These are phyloP conservation scores for Spodoptera litura DNA, from an alignment of 1,140 invertebrate genomes.

Conservation along the genomic window DNA sequence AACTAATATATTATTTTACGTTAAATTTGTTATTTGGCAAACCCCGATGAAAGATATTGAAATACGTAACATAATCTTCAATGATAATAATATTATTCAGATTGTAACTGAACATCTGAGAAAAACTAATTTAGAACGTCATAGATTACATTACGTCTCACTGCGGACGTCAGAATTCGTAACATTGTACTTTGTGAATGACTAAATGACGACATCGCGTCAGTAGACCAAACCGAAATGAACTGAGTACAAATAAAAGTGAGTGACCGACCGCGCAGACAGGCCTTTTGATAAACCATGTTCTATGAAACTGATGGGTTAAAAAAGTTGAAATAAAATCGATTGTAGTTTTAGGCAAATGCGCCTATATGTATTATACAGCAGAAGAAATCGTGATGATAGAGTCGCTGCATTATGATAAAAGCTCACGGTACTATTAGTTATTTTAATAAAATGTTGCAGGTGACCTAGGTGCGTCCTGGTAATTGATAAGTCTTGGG, in stretches of 20 bases:
- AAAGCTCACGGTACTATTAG: not conserved
- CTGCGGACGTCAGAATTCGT: not conserved
- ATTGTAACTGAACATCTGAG: not conserved
- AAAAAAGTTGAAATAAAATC: not conserved
- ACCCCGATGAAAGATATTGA: too few relatives aligned
- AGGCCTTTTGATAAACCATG: conserved; percentile 23
- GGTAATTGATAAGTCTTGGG: conserved; percentile 39
- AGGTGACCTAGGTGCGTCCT: not conserved
- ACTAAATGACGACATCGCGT: not conserved
- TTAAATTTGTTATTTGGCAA: not conserved
- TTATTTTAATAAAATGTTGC: conserved; percentile 3
- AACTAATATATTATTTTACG: not conserved
- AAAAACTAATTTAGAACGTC: not conserved
- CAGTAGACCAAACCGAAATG: conserved; percentile 12
- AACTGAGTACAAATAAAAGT: conserved; percentile 36
- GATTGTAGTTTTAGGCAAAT: not conserved
- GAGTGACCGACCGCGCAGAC: conserved; percentile 22
- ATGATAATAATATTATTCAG: too few relatives aligned
- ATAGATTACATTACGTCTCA: not conserved
- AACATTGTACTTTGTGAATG: conserved; percentile 13
- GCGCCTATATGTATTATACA: too few relatives aligned
- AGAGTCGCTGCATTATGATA: not conserved
- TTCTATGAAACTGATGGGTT: not conserved
- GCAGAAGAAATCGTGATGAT: not conserved
- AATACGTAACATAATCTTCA: too few relatives aligned